A percentile compares a stretch with the other conserved stretches of the same genome.
These are phyloP conservation scores for Drosophila grimshawi DNA, from an alignment of 1,140 invertebrate species.

Conservation along the genomic window DNA sequence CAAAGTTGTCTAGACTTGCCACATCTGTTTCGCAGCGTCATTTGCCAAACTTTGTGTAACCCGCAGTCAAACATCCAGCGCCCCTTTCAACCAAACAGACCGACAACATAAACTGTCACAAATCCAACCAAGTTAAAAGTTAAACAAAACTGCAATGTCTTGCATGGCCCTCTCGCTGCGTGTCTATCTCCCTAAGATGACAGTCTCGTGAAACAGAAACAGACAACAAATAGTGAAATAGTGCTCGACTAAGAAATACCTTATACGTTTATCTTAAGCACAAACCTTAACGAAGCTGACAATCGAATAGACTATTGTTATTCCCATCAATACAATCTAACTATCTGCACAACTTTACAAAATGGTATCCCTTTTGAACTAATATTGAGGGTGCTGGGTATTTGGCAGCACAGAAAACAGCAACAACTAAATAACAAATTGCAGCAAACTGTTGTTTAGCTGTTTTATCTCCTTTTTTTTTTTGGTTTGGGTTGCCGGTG, in stretches of 20 bases:
- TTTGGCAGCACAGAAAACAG: neutral
- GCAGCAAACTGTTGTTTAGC: conserved; percentile 64
- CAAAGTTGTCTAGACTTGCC: conserved; percentile 47
- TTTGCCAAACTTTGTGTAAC: conserved; percentile 37
- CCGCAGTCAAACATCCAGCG: neutral
- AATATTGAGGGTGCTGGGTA: neutral
- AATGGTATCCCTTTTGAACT: too few relatives aligned
- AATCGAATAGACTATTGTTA: too few relatives aligned
- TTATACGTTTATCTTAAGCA: neutral
- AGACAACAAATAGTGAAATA: conserved; percentile 1
- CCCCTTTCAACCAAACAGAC: conserved; percentile 7
- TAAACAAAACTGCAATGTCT: conserved; percentile 60
- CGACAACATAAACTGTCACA: conserved; percentile 54
- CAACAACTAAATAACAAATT: conserved; percentile 52
- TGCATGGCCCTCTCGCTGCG: conserved; percentile 10
- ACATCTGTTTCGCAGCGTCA: conserved; percentile 41
- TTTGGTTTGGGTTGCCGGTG: conserved; percentile 41
- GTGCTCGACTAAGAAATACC: conserved; percentile 1
- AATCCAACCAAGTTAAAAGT: conserved; percentile 67
- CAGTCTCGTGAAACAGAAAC: conserved; percentile 14
- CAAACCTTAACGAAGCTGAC: too few relatives aligned
- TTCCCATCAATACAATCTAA: too few relatives aligned
- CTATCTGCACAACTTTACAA: too few relatives aligned
- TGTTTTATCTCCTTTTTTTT: conserved; percentile 29
- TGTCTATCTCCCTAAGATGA: conserved; percentile 19